A percentile compares a stretch with the other conserved stretches of the same genome.
phyloP scores from a whole-genome alignment of 2,888 invertebrate species.

The Didymodactylos carnosus region DNA sequence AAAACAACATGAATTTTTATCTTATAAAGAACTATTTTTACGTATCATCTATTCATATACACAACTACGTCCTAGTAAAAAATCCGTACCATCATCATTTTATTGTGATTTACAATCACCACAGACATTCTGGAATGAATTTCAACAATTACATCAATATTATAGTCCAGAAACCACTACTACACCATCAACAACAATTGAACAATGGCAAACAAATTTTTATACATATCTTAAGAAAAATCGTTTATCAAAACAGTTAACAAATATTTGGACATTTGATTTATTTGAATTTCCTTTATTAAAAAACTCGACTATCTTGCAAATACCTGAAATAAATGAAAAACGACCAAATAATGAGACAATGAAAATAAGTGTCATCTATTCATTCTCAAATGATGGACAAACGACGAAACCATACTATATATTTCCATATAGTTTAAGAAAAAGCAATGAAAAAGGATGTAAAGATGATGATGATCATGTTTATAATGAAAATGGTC shows the following conservation, averaged over 20 bases:
- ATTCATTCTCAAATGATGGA: background rate
- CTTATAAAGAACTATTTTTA: background rate
- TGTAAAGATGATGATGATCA: no score
- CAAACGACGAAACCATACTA: background rate
- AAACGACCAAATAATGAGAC: background rate
- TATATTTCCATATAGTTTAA: background rate
- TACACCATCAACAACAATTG: background rate
- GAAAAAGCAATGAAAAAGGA: background rate
- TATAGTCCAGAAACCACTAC: background rate
- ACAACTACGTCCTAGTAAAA: background rate
- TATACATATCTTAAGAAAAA: background rate
- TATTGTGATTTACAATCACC: background rate
- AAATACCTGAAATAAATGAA: background rate
- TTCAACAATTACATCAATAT: background rate
- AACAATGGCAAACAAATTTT: background rate
- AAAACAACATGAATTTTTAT: background rate
- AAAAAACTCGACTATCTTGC: background rate
- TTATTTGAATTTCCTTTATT: background rate
- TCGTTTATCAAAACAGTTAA: no score
- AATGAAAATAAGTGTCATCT: background rate
- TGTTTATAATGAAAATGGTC: background rate
- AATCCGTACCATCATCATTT: background rate
- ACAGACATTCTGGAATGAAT: background rate
- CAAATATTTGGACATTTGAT: background rate
- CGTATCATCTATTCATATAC: background rate